Evolutionary conservation across 2,797 vertebrate species (phyloP), one percentile per base, ranked within the genome.

Genomic region (Ctenochaetus hawaiiensis): DNA sequence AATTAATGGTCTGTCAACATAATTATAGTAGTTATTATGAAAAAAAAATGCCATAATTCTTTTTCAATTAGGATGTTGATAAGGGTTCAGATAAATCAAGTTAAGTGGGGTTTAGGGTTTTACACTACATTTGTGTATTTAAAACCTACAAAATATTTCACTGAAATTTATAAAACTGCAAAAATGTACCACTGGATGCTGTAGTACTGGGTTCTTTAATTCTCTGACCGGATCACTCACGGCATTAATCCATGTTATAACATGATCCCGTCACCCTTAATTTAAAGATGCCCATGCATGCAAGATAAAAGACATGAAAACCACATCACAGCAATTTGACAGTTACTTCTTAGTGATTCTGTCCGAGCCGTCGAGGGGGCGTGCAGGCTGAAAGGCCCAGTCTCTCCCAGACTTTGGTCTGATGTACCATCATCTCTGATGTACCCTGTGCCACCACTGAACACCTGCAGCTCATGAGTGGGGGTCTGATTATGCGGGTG

Each of bases 401-500:
- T 48, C 60, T 47, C 43, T 67, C n/a, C 9, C n/a, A 22, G 51
- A 56, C 52, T 23, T 51, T 9, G 30, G 14, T 44, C 65, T 76
- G 54, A 86, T 87, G 88, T 82, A 71, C 26, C 61, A 41, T 60
- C 56, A 9, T 34, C 39, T 2, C 70, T 20, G 47, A 22, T 30
- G 22, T 13, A 44, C 23, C 2, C 1, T 41, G 22, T n/a, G 18
- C 44, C 44, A 5, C 77, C n/a, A 39, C 34, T 61, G 30, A 67
- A 68, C 23, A 71, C 73, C 72, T 83, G 57, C 22, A 52, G 60
- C 56, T 68, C 65, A 68, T 60, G 62, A 78, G 77, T 59, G 51
- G 44, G 20, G 17, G 75, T 74, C 75, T 67, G 72, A 87, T 92
- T 90, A 85, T 82, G 77, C 57, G 69, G 76, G 54, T n/a, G 20